Evolutionary conservation across 2,113 vertebrate species (phyloP), one percentile per base, ranked within the genome.

Genomic region (Seriola dumerili): DNA sequence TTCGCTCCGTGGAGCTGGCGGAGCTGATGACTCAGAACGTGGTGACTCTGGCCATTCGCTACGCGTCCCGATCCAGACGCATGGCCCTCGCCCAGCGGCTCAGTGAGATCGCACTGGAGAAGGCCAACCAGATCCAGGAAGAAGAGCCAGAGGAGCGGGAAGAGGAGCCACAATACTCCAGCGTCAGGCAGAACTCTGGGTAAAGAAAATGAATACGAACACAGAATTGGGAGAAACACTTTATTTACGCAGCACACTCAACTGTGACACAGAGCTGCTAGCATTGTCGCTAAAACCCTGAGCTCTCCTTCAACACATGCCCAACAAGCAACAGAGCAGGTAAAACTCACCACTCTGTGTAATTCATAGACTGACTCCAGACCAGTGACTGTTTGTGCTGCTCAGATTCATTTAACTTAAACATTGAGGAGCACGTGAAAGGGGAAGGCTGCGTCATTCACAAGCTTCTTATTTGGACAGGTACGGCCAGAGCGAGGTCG

Each of bases 1-100:
- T 97, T 29, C 98, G 98, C 64, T 98, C 97, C 0, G 83, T 98
- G 94, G 98, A 99, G 64, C 95, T 99, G 80, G 97, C 97, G 0
- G 96, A 96, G 76, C 90, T 98, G 63, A 99, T 99, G 98, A 96
- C 96, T 1, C 97, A 95, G 19, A 96, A 86, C 25, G 98, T 96
- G 70, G 92, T 97, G 85, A 96, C 94, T 8, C 90, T 99, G 86
- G 98, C 98, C 62, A 96, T 99, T 86, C 97, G 97, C 57, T 99
- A 99, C 25, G 96, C 98, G 2, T 98, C 98, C 5, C 96, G 96
- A 32, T 98, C 98, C 67, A 94, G 96, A 6, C 96, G 87, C 74
- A 95, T 99, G 85, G 95, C 91, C 7, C 85, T 99, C 1, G 98
- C 98, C 40, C 97, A 99, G 91, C 93, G 93, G 44, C 97, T 99